Conservation (phyloP, 2,888 invertebrate genomes). For the Rhyacophila evoluta region DNA sequence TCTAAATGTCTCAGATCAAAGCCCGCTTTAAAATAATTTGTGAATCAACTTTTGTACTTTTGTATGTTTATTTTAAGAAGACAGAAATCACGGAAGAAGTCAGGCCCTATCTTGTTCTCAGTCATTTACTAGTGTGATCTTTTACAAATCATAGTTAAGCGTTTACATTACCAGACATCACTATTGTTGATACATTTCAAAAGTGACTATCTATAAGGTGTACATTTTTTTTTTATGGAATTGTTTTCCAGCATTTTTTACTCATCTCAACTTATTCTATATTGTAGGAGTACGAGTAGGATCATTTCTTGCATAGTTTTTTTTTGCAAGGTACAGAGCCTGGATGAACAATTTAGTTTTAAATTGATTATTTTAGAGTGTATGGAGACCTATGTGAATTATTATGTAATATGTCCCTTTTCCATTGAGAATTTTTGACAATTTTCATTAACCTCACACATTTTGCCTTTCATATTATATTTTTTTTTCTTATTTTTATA, state of each 20-base stretch:
- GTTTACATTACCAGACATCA: constrained; percentile 43
- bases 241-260: constrained; percentile 26
- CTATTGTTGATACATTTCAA: constrained; percentile 22
- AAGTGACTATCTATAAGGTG: constrained; percentile 22
- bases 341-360: constrained; percentile 46
- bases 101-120: constrained; percentile 34
- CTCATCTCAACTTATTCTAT: constrained; percentile 25
- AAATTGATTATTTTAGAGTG: constrained; percentile 28
- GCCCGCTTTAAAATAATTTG: constrained; percentile 36
- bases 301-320: constrained; percentile 27
- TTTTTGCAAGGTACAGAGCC: constrained; percentile 44
- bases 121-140: constrained; percentile 48
- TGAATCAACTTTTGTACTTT: constrained; percentile 45
- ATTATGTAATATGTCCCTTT: not conserved
- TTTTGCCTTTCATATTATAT: constrained; percentile 4
- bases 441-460: not conserved
- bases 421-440: constrained; percentile 29
- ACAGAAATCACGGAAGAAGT: constrained; percentile 27
- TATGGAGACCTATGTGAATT: constrained; percentile 38
- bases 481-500: constrained; percentile 37
- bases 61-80: constrained; percentile 31
- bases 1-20: constrained; percentile 43
- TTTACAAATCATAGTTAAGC: constrained; percentile 46
- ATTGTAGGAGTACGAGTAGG: not conserved
- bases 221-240: not conserved